These are phyloP conservation scores for Poeciliopsis prolifica DNA, from an alignment of 2,113 vertebrate species.

Conservation along the genomic window DNA sequence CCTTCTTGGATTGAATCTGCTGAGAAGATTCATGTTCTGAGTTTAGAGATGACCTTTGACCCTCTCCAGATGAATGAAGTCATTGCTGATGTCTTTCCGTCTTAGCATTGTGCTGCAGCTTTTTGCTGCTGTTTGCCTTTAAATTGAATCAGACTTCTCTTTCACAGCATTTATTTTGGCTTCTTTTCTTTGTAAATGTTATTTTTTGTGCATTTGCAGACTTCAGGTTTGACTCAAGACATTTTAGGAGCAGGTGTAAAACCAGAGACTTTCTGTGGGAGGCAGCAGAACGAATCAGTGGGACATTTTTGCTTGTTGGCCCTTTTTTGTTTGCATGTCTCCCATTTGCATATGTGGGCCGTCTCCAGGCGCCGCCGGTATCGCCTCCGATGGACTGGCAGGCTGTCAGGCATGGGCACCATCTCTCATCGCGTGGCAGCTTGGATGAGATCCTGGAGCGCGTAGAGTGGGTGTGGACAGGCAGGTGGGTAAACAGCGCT, in stretches of 20 bases:
- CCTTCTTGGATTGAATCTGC: background rate
- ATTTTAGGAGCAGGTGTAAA: background rate
- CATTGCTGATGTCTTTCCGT: background rate
- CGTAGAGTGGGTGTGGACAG: background rate
- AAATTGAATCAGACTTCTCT: too few species aligned
- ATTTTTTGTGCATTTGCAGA: too few species aligned
- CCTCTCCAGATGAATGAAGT: background rate
- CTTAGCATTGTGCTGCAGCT: too few species aligned
- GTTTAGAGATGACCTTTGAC: background rate
- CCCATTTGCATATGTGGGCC: background rate
- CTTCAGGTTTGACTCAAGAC: background rate
- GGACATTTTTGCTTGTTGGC: background rate
- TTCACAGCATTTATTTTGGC: background rate
- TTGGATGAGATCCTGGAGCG: background rate
- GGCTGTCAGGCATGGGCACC: background rate
- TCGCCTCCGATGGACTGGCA: background rate
- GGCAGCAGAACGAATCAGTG: background rate
- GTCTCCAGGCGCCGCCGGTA: background rate
- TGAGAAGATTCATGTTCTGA: too few species aligned
- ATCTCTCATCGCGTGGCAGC: too few species aligned
- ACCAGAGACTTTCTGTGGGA: background rate
- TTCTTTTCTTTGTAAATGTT: background rate
- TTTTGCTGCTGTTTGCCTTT: too few species aligned
- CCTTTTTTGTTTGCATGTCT: background rate
- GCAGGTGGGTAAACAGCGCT: background rate